Evolutionary conservation across 2,797 vertebrate species (phyloP), one percentile per base, ranked within the genome.

Genomic region (Glyptemys insculpta): DNA sequence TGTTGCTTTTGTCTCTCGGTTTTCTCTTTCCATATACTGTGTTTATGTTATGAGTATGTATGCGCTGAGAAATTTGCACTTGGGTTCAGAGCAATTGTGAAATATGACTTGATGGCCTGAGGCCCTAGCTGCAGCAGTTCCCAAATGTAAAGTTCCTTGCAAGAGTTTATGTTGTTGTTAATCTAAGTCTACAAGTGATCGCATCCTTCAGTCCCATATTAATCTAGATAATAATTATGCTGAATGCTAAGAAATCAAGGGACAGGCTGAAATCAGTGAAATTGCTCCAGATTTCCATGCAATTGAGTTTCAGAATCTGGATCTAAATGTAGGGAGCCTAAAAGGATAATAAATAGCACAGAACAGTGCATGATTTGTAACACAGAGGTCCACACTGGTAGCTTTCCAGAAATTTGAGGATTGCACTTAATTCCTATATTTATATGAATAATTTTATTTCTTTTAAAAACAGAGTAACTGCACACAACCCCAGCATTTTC

Each of bases 361-460:
- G 59, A 81, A 79, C 7, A 56, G 6, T 4, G n/a, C 4, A 12
- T 6, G 25, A 44, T 2, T 76, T 29, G 15, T 87, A n/a, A 62
- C 15, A 54, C 4, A 41, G 16, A 0, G 0, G 16, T 49, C 14
- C 6, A 15, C 2, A 4, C 3, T 16, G 54, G 59, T 4, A 83
- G 4, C 3, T 7, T 68, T 5, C 29, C 23, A 6, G 7, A 18
- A 76, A 76, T 59, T 52, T 79, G 10, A 34, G 5, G 68, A 3
- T 15, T 87, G 49, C 54, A 81, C 23, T 2, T 53, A 41, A 52
- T 12, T 53, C 12, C 57, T 72, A 2, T 23, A 7, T 37, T 7
- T 57, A 29, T 3, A 85, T 9, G 7, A 80, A n/a, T 4, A 79
- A 65, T 27, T 56, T 56, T 5, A 3, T 90, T 81, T 79, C 34